Conservation (phyloP, 2,888 invertebrate species). For the Aporophyla nigra region DNA sequence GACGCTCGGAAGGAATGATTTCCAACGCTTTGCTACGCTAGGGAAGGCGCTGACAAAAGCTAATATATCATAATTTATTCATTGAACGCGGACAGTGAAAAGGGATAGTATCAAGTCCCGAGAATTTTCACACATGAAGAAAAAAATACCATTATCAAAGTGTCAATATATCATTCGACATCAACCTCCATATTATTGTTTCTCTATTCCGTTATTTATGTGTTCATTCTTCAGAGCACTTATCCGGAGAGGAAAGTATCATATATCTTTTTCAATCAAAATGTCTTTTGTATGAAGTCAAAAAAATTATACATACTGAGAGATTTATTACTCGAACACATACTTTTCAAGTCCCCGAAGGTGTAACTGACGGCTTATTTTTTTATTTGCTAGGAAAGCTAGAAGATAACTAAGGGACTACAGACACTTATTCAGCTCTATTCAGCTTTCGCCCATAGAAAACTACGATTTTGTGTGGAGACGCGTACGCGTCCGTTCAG, state of each 20-base stretch:
- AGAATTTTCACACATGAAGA: slow-evolving; percentile 3
- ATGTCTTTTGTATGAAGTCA: slow-evolving; percentile 5
- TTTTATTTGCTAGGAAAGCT: slow-evolving; percentile 28
- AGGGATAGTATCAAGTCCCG: slow-evolving; percentile 3
- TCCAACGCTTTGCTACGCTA: too few relatives aligned
- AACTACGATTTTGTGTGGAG: too few relatives aligned
- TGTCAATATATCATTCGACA: slow-evolving; percentile 33
- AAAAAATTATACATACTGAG: slow-evolving; percentile 9
- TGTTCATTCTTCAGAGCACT: neutral
- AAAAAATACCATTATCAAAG: slow-evolving; percentile 23
- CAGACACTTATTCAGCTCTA: too few relatives aligned
- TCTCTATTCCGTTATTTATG: slow-evolving; percentile 24
- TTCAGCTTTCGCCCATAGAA: too few relatives aligned
- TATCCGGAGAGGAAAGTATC: slow-evolving; percentile 10
- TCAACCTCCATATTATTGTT: slow-evolving; percentile 14
- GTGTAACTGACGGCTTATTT: slow-evolving; percentile 21
- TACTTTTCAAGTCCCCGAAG: neutral
- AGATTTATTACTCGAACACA: slow-evolving; percentile 10
- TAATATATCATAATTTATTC: slow-evolving; percentile 8
- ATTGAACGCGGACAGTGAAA: slow-evolving; percentile 28
- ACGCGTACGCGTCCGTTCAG: too few relatives aligned
- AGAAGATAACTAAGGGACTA: neutral
- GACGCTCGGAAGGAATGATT: too few relatives aligned
- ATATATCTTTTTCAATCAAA: neutral
- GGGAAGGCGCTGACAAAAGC: too few relatives aligned